A percentile compares a stretch with the other conserved stretches of the same genome.
Evolutionary conservation across 2,113 vertebrate genomes (phyloP).

Genomic region (Pogona vitticeps): DNA sequence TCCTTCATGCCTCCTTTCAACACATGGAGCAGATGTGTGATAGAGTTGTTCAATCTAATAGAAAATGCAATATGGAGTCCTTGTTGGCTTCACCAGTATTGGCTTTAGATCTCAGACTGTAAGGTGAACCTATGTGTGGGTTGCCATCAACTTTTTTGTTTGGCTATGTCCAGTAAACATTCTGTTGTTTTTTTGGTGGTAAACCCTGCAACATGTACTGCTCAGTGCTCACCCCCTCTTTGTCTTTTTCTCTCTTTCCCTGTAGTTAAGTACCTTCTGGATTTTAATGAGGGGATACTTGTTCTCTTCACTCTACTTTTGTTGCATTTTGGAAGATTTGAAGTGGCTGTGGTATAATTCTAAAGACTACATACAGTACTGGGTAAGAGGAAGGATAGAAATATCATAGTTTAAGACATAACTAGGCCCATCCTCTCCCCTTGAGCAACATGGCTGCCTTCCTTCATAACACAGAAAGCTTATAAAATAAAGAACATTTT

Average conservation of each 20-base stretch:
- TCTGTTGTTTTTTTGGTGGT: neutral
- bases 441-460: neutral
- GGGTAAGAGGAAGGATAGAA: slow-evolving; percentile 70
- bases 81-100: neutral
- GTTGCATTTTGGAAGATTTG: slow-evolving; percentile 72
- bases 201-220: neutral
- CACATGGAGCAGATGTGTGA: rapidly evolving
- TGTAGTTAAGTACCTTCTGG: slow-evolving; percentile 79
- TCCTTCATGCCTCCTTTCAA: neutral
- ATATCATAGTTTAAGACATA: neutral
- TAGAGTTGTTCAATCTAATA: neutral
- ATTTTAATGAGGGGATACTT: slow-evolving; percentile 78
- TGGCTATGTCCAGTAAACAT: slow-evolving; percentile 1
- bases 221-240: neutral
- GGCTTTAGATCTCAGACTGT: neutral
- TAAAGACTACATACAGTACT: slow-evolving; percentile 66
- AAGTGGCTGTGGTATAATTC: slow-evolving; percentile 73
- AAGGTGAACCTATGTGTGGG: neutral
- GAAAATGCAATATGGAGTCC: neutral
- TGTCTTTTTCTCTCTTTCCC: neutral
- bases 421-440: neutral
- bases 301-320: slow-evolving; percentile 74
- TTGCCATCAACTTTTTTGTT: neutral
- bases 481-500: neutral
- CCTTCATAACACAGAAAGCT: neutral